phyloP scores from a whole-genome alignment of 2,113 vertebrate species.

The Takifugu flavidus region DNA sequence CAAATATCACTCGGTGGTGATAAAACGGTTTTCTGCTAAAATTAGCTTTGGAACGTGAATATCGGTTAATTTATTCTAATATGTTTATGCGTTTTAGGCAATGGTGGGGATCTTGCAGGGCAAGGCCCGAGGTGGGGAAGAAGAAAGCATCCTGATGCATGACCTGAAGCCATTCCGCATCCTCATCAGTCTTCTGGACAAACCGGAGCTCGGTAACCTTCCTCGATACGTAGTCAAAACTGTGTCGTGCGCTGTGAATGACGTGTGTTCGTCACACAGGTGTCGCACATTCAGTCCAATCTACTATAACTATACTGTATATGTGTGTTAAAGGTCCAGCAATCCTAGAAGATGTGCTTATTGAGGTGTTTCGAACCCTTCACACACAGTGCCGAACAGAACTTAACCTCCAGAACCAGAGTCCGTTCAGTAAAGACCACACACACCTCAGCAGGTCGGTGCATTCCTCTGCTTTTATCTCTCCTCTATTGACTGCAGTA shows the following conservation, averaged over 20 bases:
- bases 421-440: slow-evolving; percentile 92
- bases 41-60: no score
- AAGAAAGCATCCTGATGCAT: slow-evolving; percentile 90
- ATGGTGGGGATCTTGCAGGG: slow-evolving; percentile 97
- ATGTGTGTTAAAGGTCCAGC: slow-evolving; percentile 80
- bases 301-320: not conserved
- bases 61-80: not conserved
- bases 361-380: slow-evolving; percentile 93
- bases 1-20: not conserved
- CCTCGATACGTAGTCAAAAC: not conserved
- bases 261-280: not conserved
- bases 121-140: slow-evolving; percentile 86
- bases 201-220: slow-evolving; percentile 90
- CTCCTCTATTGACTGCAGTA: no score
- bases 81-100: slow-evolving; percentile 74
- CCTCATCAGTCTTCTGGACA: slow-evolving; percentile 97
- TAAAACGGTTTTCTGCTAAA: no score
- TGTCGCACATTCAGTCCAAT: not conserved
- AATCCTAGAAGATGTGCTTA: slow-evolving; percentile 95
- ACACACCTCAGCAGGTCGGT: slow-evolving; percentile 93
- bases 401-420: slow-evolving; percentile 88
- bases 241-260: not conserved
- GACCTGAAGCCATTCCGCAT: slow-evolving; percentile 98
- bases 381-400: slow-evolving; percentile 93
- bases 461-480: not conserved